phyloP scores from a whole-genome alignment of 2,888 invertebrate species.

The Phengaris arion region DNA sequence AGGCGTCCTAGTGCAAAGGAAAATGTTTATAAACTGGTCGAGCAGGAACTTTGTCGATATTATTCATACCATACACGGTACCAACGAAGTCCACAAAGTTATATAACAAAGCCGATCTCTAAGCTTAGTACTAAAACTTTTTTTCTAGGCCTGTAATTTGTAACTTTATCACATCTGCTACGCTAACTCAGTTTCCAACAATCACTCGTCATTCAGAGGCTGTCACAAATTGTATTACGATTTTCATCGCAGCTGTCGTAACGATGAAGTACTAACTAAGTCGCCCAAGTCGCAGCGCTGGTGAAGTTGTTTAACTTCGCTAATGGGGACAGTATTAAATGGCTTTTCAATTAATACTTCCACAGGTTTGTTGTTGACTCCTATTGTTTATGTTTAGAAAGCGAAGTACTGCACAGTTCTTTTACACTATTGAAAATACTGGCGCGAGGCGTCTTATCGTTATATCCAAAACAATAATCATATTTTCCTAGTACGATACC shows the following conservation, averaged over 20 bases:
- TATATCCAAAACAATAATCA: no score
- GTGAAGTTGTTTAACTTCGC: neutral
- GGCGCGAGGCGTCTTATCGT: no score
- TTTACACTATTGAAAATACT: neutral
- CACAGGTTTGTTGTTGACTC: neutral
- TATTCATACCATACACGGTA: no score
- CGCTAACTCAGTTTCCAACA: constrained; percentile 8
- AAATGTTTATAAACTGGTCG: no score
- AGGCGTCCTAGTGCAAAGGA: no score
- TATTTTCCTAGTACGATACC: no score
- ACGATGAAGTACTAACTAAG: neutral
- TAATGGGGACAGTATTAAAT: neutral
- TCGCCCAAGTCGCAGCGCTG: neutral
- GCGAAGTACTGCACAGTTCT: neutral
- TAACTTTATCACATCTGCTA: neutral
- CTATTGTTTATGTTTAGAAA: neutral
- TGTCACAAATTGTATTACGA: constrained; percentile 1
- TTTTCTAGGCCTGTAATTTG: neutral
- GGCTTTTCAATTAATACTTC: constrained; percentile 2
- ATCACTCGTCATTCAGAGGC: neutral
- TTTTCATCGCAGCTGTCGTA: neutral
- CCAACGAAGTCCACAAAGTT: no score
- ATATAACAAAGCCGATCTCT: neutral
- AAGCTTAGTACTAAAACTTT: neutral
- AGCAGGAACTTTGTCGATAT: no score